Evolutionary conservation across 2,797 vertebrate genomes (phyloP), one percentile per base, ranked within the genome.

Genomic region (Bryconaethiops microstoma): DNA sequence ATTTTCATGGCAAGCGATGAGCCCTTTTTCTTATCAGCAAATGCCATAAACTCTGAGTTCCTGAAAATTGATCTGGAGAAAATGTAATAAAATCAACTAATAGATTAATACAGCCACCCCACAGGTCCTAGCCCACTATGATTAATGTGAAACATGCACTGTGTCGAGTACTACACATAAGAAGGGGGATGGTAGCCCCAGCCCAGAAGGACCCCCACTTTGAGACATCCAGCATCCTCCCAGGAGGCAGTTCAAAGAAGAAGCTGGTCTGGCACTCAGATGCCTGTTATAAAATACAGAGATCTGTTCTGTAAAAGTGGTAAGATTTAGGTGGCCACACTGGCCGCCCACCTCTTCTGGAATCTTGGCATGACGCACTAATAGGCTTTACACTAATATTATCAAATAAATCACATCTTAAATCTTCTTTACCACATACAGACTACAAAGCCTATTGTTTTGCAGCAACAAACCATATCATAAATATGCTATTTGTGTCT

Each of bases 201-300:
- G 29, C 23, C 63, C 14, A 67, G 9, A 54, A 68, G 68, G 70
- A 63, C 39, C n/a, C 63, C 75, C 59, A 78, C 40, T 80, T 39
- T 59, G 42, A 50, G 64, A 40, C 62, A 39, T 64, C 17, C 35
- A n/a, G 42, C 79, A 65, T 70, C 63, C 21, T 73, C 71, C 39
- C 23, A 54, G 42, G 78, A 64, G 77, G 63, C 8, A 79, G 63
- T 71, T 81, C 62, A 77, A 81, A 84, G 74, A 65, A 40, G 29
- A 81, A 60, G 62, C 40, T 55, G 17, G 29, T 67, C 67, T 69
- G 69, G 59, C 60, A 60, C 17, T 74, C 76, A 77, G 60, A 85
- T 70, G 68, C n/a, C 59, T 83, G 29, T 21, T 59, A 16, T 76
- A 72, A 78, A 73, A 63, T 21, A 78, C 39, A n/a, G 42, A 67